phyloP scores from a whole-genome alignment of 2,888 invertebrate species.

The Emmelina monodactyla region DNA sequence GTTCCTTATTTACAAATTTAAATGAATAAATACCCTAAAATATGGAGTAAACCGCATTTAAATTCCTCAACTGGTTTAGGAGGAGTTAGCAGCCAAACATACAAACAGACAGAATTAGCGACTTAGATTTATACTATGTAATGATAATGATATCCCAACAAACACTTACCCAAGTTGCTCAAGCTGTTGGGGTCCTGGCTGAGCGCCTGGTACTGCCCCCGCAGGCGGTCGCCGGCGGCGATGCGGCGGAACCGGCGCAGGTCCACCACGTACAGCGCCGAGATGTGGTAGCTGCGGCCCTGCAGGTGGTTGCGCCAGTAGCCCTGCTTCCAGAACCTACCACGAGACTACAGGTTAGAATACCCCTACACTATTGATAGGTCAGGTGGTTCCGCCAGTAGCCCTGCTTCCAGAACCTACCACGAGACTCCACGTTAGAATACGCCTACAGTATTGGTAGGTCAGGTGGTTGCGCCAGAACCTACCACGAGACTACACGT shows the following conservation, averaged over 20 bases:
- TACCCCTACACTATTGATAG: too few species aligned
- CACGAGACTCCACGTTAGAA: too few species aligned
- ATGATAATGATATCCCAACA: too few species aligned
- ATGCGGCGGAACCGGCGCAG: conserved; percentile 94
- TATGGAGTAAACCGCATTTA: too few species aligned
- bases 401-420: conserved; percentile 98
- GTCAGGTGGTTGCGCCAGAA: conserved; percentile 97
- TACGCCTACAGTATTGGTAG: too few species aligned
- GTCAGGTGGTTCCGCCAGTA: conserved; percentile 98
- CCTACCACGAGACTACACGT: too few species aligned
- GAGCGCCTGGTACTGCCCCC: conserved; percentile 98
- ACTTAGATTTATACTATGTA: not conserved
- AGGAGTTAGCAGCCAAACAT: too few species aligned
- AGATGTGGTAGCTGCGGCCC: conserved; percentile 93
- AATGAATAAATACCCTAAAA: too few species aligned
- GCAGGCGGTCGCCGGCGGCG: conserved; percentile 95
- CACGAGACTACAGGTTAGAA: too few species aligned
- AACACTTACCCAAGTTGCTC: conserved; percentile 81
- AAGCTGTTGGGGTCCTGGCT: conserved; percentile 99
- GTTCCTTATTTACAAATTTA: too few species aligned
- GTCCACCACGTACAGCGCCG: conserved; percentile 98
- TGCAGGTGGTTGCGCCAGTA: conserved; percentile 98
- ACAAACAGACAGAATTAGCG: too few species aligned
- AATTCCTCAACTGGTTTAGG: too few species aligned
- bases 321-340: conserved; percentile 97